phyloP scores from a whole-genome alignment of 2,888 invertebrate species.

The Aleiodes alternator region DNA sequence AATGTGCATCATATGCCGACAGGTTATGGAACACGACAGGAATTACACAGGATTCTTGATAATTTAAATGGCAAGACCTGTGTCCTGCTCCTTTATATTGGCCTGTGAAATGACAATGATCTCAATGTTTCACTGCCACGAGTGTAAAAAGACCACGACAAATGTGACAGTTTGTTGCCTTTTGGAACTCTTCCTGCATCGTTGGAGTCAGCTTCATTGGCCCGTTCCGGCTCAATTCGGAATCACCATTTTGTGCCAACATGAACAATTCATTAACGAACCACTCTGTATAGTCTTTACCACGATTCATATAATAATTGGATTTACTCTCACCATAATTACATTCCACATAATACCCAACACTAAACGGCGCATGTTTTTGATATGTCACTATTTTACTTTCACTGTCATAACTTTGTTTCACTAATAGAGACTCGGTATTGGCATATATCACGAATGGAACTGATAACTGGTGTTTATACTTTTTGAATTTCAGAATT shows the following conservation, averaged over 20 bases:
- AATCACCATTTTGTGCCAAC: no score
- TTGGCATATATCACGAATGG: conserved; percentile 51
- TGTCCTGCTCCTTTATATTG: not conserved
- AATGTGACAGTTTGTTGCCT: conserved; percentile 49
- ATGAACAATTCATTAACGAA: no score
- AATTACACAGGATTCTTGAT: not conserved
- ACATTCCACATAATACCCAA: no score
- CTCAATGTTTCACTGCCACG: not conserved
- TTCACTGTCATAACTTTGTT: not conserved
- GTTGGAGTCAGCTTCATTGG: not conserved
- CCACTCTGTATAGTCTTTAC: no score
- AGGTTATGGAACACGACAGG: conserved; percentile 47
- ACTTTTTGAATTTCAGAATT: conserved; percentile 47
- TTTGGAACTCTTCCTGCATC: not conserved
- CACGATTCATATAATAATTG: no score
- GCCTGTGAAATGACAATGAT: not conserved
- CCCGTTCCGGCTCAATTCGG: no score
- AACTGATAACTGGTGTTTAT: conserved; percentile 43
- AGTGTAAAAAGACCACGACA: conserved; percentile 30
- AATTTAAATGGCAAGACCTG: not conserved
- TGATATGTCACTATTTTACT: not conserved
- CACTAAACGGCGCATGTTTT: no score
- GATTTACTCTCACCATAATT: no score
- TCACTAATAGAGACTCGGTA: conserved; percentile 45
- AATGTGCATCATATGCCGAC: conserved; percentile 46